These are phyloP conservation scores for Amblyteles armatorius DNA, from an alignment of 2,888 invertebrate genomes.

Conservation along the genomic window DNA sequence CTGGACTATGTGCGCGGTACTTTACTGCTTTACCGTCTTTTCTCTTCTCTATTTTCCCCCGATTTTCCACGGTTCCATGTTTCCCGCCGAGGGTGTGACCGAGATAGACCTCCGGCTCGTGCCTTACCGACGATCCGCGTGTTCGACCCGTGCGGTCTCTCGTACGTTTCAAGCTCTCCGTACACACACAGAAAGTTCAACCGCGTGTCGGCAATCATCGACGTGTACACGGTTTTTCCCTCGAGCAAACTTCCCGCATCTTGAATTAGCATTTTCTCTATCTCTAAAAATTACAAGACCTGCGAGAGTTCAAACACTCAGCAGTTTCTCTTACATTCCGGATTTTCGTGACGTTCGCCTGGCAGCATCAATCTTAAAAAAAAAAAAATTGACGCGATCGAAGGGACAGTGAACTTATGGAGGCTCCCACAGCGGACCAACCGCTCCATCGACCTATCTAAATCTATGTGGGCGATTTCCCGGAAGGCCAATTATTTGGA, in stretches of 20 bases:
- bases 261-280: not conserved
- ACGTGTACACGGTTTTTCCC: not conserved
- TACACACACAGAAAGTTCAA: slow-evolving; percentile 27
- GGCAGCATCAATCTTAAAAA: not conserved
- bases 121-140: not conserved
- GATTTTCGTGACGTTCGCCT: too few relatives aligned
- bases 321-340: not conserved
- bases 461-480: slow-evolving; percentile 47
- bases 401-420: not conserved
- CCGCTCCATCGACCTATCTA: not conserved
- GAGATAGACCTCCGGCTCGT: slow-evolving; percentile 19
- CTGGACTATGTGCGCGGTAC: slow-evolving; percentile 42
- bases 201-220: not conserved
- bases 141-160: slow-evolving; percentile 14
- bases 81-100: slow-evolving; percentile 30
- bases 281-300: not conserved
- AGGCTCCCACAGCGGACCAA: not conserved
- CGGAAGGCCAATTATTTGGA: slow-evolving; percentile 61
- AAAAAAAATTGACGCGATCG: not conserved
- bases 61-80: not conserved
- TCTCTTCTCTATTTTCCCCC: slow-evolving; percentile 28
- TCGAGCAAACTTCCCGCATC: not conserved
- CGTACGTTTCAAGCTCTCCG: not conserved
- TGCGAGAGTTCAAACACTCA: not conserved
- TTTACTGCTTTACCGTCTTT: slow-evolving; percentile 54